Base-by-base conservation (phyloP, 2,113 vertebrate genomes). In the Zosterops japonicus region DNA sequence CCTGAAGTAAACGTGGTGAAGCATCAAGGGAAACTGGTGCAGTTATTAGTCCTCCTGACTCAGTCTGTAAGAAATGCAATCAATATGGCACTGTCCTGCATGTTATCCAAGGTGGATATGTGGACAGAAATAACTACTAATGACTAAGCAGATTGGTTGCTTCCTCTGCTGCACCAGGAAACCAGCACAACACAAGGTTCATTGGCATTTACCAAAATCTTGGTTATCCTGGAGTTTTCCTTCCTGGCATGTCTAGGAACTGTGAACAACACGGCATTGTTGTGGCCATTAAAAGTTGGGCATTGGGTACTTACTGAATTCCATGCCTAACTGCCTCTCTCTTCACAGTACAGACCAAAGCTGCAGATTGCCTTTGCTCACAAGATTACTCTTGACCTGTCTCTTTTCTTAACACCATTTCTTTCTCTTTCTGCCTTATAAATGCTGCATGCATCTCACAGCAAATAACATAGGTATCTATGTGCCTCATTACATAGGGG, bases 1-100 rank as follows among this genome's bases (percentile, higher is more conserved):
- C 12, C 18, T 65, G 44, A 24, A 70, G 19, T 36, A 74, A 82
- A 57, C 0, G 0, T 65, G 52, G 14, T 0, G 0, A 90, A 75
- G 22, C 11, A 33, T 42, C 21, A n/a, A 39, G 29, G 53, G 24
- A 25, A 74, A 50, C 2, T 7, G 19, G 10, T n/a, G 36, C 14
- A 16, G 14, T 63, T 36, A 13, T 63, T n/a, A 10, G 18, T 47
- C n/a, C 35, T 72, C 47, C 46, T 50, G 27, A 7, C 23, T 25
- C 35, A 28, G 11, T n/a, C 55, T 11, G 4, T 36, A 67, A 75
- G 64, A 71, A 79, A 70, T 12, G 33, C 12, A 39, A 20, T 64
- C 6, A 1, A 35, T 78, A 19, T 3, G 4, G 7, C 35, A 16
- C 49, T 50, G 25, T 53, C 39, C 47, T 31, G 42, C 5, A 0